Base-by-base conservation (phyloP, 2,797 vertebrate genomes). In the Toxotes lorentzi region DNA sequence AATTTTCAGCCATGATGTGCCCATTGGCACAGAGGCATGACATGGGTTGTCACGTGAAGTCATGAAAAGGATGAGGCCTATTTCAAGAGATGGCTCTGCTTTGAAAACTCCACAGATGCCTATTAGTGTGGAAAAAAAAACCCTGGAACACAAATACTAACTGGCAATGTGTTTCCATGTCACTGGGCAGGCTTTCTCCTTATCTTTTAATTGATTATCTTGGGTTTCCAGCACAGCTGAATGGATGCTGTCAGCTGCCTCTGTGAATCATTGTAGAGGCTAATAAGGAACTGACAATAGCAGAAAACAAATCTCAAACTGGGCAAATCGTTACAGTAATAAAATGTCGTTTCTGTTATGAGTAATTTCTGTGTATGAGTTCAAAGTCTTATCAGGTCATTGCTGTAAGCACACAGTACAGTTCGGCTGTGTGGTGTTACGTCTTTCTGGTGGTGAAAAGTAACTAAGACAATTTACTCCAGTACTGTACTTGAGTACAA, bases 101-200 rank as follows among this genome's bases (percentile, higher is more conserved):
- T 58, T 56, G 66, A 81, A 79, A 74, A 76, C 30, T 58, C 70
- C 84, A 70, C 85, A 74, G 81, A 66, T 83, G 87, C 88, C 83
- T 61, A 78, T 85, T 88, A 88, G 88, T 56, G 88, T 83, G 86
- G 82, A 81, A 68, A 68, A 68, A 68, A 60, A 66, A 38, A 63
- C 35, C 12, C 30, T 24, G 67, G 60, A 59, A 70, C 64, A 67
- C 1, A 63, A 78, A 86, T 65, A 48, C 48, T 59, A 81, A 86
- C 76, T 85, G 85, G 73, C 87, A 64, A 64, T 59, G 51, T 35
- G 7, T 89, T 92, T 94, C 91, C 87, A 84, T 85, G 91, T 87
- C 88, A 88, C 47, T 81, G 88, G 76, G 57, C 83, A 70, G 73
- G 57, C 75, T 70, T 78, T 76, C 73, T 81, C 68, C 62, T 79